Conservation (phyloP, 1,140 invertebrate species). For the Drosophila paulistorum region DNA sequence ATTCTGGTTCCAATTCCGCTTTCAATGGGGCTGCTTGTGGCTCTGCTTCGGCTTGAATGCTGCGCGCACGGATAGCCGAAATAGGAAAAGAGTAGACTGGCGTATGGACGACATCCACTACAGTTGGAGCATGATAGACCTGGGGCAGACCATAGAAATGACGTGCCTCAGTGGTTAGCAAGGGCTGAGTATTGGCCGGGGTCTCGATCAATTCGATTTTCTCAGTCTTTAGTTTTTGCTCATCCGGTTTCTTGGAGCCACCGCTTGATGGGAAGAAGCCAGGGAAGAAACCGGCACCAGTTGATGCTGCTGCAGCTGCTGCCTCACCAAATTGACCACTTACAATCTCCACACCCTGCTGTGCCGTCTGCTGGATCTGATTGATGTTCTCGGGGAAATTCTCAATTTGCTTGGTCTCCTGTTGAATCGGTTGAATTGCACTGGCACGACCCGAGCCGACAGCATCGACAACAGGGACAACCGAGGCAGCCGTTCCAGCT, state of each 20-base stretch:
- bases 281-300: slow-evolving; percentile 69
- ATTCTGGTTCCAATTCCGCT: slow-evolving; percentile 8
- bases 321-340: slow-evolving; percentile 64
- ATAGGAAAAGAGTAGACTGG: slow-evolving; percentile 71
- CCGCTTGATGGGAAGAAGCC: slow-evolving; percentile 45
- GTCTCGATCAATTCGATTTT: slow-evolving; percentile 69
- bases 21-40: slow-evolving; percentile 8
- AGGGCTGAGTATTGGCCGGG: slow-evolving; percentile 66
- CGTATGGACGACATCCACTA: slow-evolving; percentile 69
- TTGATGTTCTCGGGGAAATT: slow-evolving; percentile 44
- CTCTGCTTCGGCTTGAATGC: slow-evolving; percentile 54
- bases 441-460: slow-evolving; percentile 57
- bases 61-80: slow-evolving; percentile 71
- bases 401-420: slow-evolving; percentile 58
- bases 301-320: slow-evolving; percentile 54
- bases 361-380: slow-evolving; percentile 64
- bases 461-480: slow-evolving; percentile 54
- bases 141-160: slow-evolving; percentile 71
- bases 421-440: slow-evolving; percentile 6
- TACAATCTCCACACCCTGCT: slow-evolving; percentile 50
- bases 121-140: slow-evolving; percentile 64
- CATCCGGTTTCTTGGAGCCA: slow-evolving; percentile 48
- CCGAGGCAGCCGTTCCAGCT: slow-evolving; percentile 62
- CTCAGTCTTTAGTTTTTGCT: slow-evolving; percentile 43
- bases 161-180: slow-evolving; percentile 61